Conservation (phyloP, 2,888 invertebrate genomes). For the Drosophila bunnanda region DNA sequence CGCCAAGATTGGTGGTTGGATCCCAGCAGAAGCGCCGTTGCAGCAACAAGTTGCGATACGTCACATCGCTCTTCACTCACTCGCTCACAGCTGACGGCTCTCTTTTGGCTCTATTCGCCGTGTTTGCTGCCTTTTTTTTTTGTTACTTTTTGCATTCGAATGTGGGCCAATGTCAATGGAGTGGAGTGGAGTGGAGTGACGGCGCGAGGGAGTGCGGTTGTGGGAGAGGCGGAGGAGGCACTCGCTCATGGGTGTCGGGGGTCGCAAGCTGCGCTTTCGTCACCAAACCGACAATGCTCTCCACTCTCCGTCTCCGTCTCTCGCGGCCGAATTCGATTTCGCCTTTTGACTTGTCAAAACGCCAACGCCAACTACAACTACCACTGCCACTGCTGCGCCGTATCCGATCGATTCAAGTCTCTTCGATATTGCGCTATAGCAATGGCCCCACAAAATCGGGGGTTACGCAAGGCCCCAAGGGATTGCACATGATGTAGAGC, state of each 20-base stretch:
- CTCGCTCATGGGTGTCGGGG: constrained; percentile 77
- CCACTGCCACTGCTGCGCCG: constrained; percentile 51
- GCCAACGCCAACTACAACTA: constrained; percentile 31
- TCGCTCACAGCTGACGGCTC: constrained; percentile 37
- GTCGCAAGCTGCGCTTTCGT: constrained; percentile 65
- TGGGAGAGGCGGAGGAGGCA: constrained; percentile 48
- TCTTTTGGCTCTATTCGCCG: constrained; percentile 31
- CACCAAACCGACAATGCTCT: constrained; percentile 48
- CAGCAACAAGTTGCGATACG: constrained; percentile 54
- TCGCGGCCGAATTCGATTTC: constrained; percentile 38
- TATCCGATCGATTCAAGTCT: constrained; percentile 69
- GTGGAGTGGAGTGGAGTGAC: constrained; percentile 50
- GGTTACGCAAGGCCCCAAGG: constrained; percentile 45
- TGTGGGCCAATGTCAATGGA: constrained; percentile 82
- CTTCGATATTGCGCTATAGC: constrained; percentile 57
- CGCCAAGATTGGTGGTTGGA: constrained; percentile 28
- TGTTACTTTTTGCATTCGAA: constrained; percentile 69
- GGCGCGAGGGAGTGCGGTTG: constrained; percentile 30
- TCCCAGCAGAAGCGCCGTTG: constrained; percentile 61
- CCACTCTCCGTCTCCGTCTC: neutral
- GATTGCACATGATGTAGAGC: constrained; percentile 57
- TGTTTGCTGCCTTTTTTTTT: constrained; percentile 20
- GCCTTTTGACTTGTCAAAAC: constrained; percentile 43
- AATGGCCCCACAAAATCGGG: constrained; percentile 64
- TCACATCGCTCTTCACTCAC: constrained; percentile 30